These are phyloP conservation scores for Odontesthes bonariensis DNA, from an alignment of 2,113 vertebrate genomes.

Conservation along the genomic window DNA sequence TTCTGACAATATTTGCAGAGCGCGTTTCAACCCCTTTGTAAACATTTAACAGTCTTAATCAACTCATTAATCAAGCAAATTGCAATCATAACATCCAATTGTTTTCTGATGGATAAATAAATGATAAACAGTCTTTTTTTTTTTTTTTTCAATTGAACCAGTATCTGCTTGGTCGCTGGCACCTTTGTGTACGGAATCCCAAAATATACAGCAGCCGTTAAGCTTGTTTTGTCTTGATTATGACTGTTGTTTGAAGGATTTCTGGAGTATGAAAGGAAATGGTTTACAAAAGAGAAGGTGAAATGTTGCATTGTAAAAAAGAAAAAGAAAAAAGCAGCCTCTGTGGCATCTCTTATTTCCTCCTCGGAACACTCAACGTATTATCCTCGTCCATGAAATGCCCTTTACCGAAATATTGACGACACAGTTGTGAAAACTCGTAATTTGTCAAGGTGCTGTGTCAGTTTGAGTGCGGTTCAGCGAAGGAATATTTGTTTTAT, in stretches of 20 bases:
- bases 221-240: slow-evolving; percentile 35
- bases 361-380: not conserved
- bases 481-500: not conserved
- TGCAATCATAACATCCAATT: slow-evolving; percentile 83
- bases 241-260: slow-evolving; percentile 16
- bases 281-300: too few species aligned
- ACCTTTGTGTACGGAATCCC: slow-evolving; percentile 60
- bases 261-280: not conserved
- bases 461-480: not conserved
- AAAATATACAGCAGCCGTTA: slow-evolving; percentile 31
- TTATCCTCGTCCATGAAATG: not conserved
- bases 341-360: too few species aligned
- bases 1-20: slow-evolving; percentile 81
- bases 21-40: slow-evolving; percentile 76
- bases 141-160: slow-evolving; percentile 66
- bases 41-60: slow-evolving; percentile 83
- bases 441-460: not conserved
- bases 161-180: slow-evolving; percentile 41
- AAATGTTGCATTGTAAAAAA: too few species aligned
- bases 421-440: not conserved
- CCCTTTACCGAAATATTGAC: not conserved
- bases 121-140: slow-evolving; percentile 78
- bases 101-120: slow-evolving; percentile 81
- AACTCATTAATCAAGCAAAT: slow-evolving; percentile 85
- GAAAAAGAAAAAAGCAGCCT: too few species aligned